Conservation (phyloP, 2,113 vertebrate genomes). For the Suncus etruscus region DNA sequence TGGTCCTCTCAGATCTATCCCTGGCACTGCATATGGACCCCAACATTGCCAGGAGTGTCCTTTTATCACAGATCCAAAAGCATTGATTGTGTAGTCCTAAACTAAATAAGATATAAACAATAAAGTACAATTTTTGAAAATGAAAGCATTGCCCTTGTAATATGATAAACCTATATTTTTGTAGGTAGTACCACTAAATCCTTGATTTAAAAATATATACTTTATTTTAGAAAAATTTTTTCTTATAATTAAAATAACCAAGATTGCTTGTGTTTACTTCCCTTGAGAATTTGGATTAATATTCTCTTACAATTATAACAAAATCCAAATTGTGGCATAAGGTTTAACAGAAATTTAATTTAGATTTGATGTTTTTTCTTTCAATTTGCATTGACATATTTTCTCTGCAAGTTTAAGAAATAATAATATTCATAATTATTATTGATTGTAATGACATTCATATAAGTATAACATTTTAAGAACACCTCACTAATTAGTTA, state of each 20-base stretch:
- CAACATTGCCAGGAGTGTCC: too few species aligned
- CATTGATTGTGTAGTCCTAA: too few species aligned
- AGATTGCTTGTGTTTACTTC: not conserved
- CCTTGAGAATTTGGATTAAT: not conserved
- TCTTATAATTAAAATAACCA: not conserved
- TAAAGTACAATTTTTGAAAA: not conserved
- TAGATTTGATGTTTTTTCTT: not conserved
- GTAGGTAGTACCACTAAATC: not conserved
- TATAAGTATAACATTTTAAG: not conserved
- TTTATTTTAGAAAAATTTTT: conserved; percentile 38
- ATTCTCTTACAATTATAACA: not conserved
- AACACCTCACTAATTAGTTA: not conserved
- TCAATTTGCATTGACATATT: conserved; percentile 1
- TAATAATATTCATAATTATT: not conserved
- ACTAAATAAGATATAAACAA: too few species aligned
- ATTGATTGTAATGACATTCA: conserved; percentile 5
- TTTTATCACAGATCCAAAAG: too few species aligned
- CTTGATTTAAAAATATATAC: not conserved
- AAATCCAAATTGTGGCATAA: not conserved
- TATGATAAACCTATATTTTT: not conserved
- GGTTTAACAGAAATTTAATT: conserved; percentile 22
- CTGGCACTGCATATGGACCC: too few species aligned
- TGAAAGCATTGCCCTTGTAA: not conserved
- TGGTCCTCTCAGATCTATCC: too few species aligned
- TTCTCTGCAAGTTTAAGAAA: not conserved